These are phyloP conservation scores for Galeopterus variegatus DNA, from an alignment of 2,113 vertebrate species.

Conservation along the genomic window DNA sequence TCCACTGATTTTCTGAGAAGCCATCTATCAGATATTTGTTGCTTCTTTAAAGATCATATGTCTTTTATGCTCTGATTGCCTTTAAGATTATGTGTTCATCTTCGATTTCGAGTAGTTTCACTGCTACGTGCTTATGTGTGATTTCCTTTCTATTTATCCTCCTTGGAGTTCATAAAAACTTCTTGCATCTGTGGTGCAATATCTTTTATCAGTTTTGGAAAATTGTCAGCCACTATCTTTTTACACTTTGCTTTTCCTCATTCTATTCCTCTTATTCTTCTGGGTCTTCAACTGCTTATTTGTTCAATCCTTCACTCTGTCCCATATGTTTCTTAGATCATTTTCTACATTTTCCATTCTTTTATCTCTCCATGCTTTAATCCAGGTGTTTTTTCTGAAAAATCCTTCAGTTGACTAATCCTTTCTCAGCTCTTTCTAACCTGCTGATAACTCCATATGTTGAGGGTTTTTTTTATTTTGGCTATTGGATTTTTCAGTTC, in stretches of 20 bases:
- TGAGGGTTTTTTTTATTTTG: not conserved
- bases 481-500: not conserved
- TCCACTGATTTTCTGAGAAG: not conserved
- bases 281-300: not conserved
- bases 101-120: not conserved
- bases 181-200: not conserved
- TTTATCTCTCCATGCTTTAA: not conserved
- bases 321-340: not conserved
- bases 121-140: not conserved
- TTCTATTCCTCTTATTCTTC: not conserved
- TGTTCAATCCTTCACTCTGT: not conserved
- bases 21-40: not conserved
- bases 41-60: not conserved
- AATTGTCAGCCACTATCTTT: not conserved
- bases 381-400: not conserved
- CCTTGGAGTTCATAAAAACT: not conserved
- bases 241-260: not conserved
- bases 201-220: not conserved
- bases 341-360: not conserved
- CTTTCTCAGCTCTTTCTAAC: not conserved
- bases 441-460: not conserved
- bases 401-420: not conserved
- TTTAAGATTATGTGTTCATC: not conserved
- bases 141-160: not conserved
- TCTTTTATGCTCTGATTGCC: not conserved